A percentile compares a stretch with the other conserved stretches of the same genome.
Conservation (phyloP, 2,797 vertebrate genomes). For the Enteromius radiatus region DNA sequence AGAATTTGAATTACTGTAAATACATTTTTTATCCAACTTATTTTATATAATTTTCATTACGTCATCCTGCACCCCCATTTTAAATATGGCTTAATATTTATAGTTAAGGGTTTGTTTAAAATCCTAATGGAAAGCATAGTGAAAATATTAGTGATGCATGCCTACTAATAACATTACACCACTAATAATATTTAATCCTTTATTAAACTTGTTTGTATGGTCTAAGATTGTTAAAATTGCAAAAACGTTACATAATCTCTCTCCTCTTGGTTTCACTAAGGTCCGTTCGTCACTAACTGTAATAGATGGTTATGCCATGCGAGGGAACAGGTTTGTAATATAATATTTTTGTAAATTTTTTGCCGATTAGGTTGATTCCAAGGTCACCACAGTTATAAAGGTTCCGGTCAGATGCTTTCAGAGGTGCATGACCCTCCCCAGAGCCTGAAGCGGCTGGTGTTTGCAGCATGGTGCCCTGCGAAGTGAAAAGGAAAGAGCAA, state of each 20-base stretch:
- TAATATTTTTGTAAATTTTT: conserved; percentile 13
- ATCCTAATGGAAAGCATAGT: neutral
- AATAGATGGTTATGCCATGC: neutral
- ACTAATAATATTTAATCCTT: neutral
- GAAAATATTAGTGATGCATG: neutral
- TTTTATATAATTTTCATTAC: neutral
- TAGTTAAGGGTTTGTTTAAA: neutral
- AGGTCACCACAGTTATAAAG: conserved; percentile 36
- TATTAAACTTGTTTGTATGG: neutral
- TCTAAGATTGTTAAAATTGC: neutral
- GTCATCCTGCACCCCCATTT: neutral
- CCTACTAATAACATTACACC: neutral
- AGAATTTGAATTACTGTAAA: neutral
- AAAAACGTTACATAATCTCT: neutral
- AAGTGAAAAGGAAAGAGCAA: conserved; percentile 62
- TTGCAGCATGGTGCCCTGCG: conserved; percentile 68
- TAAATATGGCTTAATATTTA: neutral
- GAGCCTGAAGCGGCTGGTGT: conserved; percentile 71
- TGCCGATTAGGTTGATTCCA: conserved; percentile 35
- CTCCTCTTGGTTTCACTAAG: neutral
- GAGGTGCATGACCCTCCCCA: conserved; percentile 51
- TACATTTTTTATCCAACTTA: neutral
- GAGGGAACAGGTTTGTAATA: conserved; percentile 14
- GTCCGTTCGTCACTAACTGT: neutral
- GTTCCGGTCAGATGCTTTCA: conserved; percentile 43